A percentile compares a stretch with the other conserved stretches of the same genome.
Conservation (phyloP, 2,888 invertebrate genomes). For the Auanema freiburgensis region DNA sequence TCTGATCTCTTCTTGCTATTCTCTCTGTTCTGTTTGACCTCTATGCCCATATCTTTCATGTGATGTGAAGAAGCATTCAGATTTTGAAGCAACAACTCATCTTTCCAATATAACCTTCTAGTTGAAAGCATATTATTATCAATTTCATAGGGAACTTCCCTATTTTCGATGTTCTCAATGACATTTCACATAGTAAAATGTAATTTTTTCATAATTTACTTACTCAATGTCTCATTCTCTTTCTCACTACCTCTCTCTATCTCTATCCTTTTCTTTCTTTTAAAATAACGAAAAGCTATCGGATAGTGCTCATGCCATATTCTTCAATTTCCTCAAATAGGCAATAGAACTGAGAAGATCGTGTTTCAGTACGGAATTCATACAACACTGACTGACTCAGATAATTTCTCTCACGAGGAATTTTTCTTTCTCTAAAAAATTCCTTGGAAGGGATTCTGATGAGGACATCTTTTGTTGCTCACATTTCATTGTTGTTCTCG, state of each 20-base stretch:
- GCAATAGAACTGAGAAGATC: no score
- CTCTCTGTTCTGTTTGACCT: not conserved
- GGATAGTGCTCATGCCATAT: no score
- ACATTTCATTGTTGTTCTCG: not conserved
- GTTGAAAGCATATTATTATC: not conserved
- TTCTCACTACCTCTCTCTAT: not conserved
- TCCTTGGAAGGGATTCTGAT: not conserved
- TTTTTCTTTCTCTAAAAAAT: not conserved
- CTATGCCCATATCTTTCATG: not conserved
- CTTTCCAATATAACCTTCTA: no score
- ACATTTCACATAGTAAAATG: not conserved
- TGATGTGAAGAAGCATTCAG: not conserved
- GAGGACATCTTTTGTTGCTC: not conserved
- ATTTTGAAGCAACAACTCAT: no score
- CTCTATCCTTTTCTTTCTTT: not conserved
- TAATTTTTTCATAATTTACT: not conserved
- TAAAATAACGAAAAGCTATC: no score
- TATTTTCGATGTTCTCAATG: slow-evolving; percentile 1
- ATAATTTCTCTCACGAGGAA: no score
- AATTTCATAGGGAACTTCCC: not conserved
- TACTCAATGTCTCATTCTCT: not conserved
- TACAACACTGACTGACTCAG: no score
- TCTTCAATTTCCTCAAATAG: no score
- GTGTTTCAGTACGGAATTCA: no score
- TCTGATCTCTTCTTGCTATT: no score